phyloP scores from a whole-genome alignment of 2,797 vertebrate species.

The Alca torda region DNA sequence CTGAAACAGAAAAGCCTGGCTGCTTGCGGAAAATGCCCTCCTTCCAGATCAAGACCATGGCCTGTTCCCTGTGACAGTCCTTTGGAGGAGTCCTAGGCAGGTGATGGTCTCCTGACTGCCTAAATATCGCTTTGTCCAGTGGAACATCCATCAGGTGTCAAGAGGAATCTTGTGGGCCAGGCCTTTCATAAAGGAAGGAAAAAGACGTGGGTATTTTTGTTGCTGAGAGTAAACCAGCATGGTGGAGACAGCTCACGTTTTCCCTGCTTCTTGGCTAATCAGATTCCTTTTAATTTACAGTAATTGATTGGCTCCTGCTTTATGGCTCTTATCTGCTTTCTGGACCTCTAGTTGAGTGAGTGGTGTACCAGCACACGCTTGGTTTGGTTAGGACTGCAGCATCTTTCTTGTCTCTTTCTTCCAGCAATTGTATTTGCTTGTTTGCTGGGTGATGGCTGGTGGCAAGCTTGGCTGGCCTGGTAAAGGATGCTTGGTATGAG shows the following conservation, averaged over 20 bases:
- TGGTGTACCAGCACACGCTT: not conserved
- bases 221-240: not conserved
- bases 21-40: not conserved
- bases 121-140: not conserved
- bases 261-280: not conserved
- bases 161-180: not conserved
- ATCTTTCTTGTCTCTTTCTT: not conserved
- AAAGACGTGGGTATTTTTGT: not conserved
- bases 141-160: not conserved
- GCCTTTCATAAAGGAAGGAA: not conserved
- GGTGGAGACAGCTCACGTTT: not conserved
- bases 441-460: not conserved
- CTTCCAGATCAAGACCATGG: not conserved
- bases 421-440: not conserved
- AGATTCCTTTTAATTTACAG: not conserved
- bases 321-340: not conserved
- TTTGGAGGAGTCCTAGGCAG: not conserved
- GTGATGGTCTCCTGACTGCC: not conserved
- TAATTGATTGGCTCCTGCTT: not conserved
- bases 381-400: not conserved
- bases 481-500: not conserved
- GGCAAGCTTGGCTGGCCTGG: not conserved
- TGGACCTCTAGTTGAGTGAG: not conserved
- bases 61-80: not conserved
- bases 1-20: not conserved